Conservation (phyloP, 2,797 vertebrate species). For the Propithecus deckenii region DNA sequence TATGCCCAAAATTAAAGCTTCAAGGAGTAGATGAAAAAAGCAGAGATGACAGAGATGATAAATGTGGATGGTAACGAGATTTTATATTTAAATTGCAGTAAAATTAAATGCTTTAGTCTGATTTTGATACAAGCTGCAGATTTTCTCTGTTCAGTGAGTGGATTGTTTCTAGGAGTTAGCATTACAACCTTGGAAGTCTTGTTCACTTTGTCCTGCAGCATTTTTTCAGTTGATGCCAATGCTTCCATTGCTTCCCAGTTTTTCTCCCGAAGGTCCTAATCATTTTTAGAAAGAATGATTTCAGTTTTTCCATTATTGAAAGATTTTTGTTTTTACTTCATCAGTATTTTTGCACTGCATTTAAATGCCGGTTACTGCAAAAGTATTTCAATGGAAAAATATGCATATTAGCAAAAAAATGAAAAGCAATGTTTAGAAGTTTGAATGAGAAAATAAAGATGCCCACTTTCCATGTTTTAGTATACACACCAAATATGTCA, state of each 20-base stretch:
- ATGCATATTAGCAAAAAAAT: slow-evolving; percentile 82
- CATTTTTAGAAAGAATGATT: slow-evolving; percentile 98
- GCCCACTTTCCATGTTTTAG: slow-evolving; percentile 72
- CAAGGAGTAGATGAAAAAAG: slow-evolving; percentile 81
- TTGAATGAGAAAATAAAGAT: slow-evolving; percentile 72
- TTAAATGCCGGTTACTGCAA: slow-evolving; percentile 85
- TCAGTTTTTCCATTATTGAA: slow-evolving; percentile 94
- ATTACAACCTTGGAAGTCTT: slow-evolving; percentile 99
- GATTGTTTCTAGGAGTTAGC: slow-evolving; percentile 88
- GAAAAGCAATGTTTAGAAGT: slow-evolving; percentile 79
- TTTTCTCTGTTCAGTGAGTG: slow-evolving; percentile 91
- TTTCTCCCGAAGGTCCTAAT: slow-evolving; percentile 99
- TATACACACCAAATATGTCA: slow-evolving; percentile 59
- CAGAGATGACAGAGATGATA: slow-evolving; percentile 82
- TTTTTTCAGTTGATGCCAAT: slow-evolving; percentile 99
- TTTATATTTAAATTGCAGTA: slow-evolving; percentile 85
- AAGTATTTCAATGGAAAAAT: slow-evolving; percentile 78
- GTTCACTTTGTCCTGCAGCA: slow-evolving; percentile 99
- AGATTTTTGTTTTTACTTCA: slow-evolving; percentile 83
- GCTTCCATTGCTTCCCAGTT: slow-evolving; percentile 99
- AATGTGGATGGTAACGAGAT: slow-evolving; percentile 76
- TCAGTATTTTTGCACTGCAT: slow-evolving; percentile 83
- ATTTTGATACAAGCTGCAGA: slow-evolving; percentile 88
- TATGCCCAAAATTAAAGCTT: slow-evolving; percentile 80
- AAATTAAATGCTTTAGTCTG: slow-evolving; percentile 82